Percentiles rank a stretch among this genome's conserved stretches.
Conservation (phyloP, 2,113 vertebrate species). For the Mus musculus region DNA sequence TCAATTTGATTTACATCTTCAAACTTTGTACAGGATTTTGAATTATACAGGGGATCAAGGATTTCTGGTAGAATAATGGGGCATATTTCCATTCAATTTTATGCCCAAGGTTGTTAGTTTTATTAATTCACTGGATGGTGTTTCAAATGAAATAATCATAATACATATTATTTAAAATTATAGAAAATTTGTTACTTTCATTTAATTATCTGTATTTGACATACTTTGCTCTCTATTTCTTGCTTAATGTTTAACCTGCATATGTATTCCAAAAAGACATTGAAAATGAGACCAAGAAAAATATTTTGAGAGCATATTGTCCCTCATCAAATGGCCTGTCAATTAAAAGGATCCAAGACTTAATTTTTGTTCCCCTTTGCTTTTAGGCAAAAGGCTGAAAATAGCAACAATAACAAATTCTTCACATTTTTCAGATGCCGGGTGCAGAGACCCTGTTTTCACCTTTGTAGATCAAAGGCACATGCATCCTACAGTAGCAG, state of each 20-base stretch:
- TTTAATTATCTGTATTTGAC: not conserved
- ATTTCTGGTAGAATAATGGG: not conserved
- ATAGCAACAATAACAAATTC: not conserved
- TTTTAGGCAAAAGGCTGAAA: not conserved
- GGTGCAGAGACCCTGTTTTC: not conserved
- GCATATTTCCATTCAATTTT: not conserved
- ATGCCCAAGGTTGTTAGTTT: not conserved
- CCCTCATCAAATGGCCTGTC: too few relatives aligned
- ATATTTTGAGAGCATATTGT: not conserved
- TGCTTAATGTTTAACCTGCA: not conserved
- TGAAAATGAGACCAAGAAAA: not conserved
- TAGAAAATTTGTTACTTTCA: not conserved
- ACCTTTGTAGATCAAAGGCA: not conserved
- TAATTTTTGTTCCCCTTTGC: not conserved
- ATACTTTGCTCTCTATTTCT: not conserved
- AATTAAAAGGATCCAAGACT: not conserved
- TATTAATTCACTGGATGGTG: not conserved
- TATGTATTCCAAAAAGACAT: not conserved
- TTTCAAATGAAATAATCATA: not conserved
- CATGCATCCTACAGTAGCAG: not conserved
- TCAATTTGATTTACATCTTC: not conserved
- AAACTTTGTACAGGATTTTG: not conserved
- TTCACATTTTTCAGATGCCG: not conserved
- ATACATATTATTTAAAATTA: not conserved
- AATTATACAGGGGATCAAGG: not conserved